Evolutionary conservation across 2,888 invertebrate genomes (phyloP), one percentile per base, ranked within the genome.

Genomic region (Agrotis ipsilon): DNA sequence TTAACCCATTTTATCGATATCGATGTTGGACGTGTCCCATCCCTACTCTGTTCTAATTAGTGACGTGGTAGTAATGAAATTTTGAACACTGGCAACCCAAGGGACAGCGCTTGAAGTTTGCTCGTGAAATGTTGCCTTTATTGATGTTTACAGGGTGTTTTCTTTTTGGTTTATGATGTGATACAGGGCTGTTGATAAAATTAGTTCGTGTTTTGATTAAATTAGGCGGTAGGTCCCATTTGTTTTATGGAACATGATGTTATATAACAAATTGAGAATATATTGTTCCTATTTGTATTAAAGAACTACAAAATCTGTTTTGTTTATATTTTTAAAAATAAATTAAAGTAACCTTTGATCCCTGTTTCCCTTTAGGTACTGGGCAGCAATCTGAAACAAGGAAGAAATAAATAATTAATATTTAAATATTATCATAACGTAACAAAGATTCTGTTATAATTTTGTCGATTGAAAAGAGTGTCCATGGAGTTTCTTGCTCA

Each of bases 381-480:
- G 72, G 78, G 71, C 90, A 89, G 88, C 79, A 86, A 91, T 94
- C 94, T 94, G 94, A 19, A 94, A 94, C 92, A 93, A 94, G 72
- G 54, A 55, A 79, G 4, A 82, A 75, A 62, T 6, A 6, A 24
- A 45, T 19, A 1, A 54, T 60, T 21, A 64, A 6, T 19, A 52
- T 24, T 39, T 39, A 9, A 39, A 39, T 39, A 39, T 39, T 39
- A 39, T 39, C 2, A 39, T 39, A 9, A 32, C n/a, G n/a, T n/a
- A n/a, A n/a, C n/a, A n/a, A n/a, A n/a, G n/a, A n/a, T n/a, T n/a
- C n/a, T n/a, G n/a, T n/a, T n/a, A n/a, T n/a, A n/a, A n/a, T n/a
- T n/a, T n/a, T n/a, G n/a, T n/a, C n/a, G n/a, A n/a, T n/a, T n/a
- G n/a, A n/a, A n/a, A n/a, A n/a, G n/a, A n/a, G n/a, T n/a, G n/a